Evolutionary conservation across 2,113 vertebrate species (phyloP), one percentile per base, ranked within the genome.

Genomic region (Thamnophis sirtalis): DNA sequence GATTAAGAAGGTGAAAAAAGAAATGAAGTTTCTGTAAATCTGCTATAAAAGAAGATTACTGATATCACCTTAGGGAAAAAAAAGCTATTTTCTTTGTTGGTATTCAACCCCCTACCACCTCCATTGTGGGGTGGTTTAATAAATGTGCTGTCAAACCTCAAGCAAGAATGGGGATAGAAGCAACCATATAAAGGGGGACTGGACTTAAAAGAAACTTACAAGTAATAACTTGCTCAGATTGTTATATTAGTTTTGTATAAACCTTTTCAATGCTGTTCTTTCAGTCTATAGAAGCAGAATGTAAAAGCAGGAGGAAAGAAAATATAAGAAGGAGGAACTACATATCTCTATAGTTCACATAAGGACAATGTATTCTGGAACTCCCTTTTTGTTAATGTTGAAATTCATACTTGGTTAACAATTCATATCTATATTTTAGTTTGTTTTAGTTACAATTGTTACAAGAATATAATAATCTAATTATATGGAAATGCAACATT

Each of bases 131-230:
- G 86, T 28, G 51, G 55, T 4, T 54, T 22, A 68, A 87, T 94
- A 94, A 92, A 95, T 38, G 33, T 89, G 90, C 88, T 95, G 84
- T 58, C 86, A 91, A 17, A 68, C 84, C 90, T 63, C 90, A 51
- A 84, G 90, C 53, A 90, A 94, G 56, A 91, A 58, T 91, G 48
- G 86, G 91, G 90, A 63, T 86, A 87, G 80, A 91, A 73, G 50
- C 87, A 56, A 86, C 89, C 92, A 84, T 86, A 85, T 58, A 84
- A 48, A 28, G 53, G 21, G 63, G 54, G 17, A 11, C n/a, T 21
- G 26, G 28, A 48, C 33, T 55, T 92, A 88, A 92, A 56, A 58
- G 53, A 58, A 80, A 15, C 53, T 48, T 89, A 28, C 54, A 92
- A 90, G 89, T 90, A 54, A 84, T 43, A 26, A 54, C 21, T 11